Evolutionary conservation across 2,888 invertebrate genomes (phyloP), one percentile per base, ranked within the genome.

Genomic region (Caenorhabditis becei): DNA sequence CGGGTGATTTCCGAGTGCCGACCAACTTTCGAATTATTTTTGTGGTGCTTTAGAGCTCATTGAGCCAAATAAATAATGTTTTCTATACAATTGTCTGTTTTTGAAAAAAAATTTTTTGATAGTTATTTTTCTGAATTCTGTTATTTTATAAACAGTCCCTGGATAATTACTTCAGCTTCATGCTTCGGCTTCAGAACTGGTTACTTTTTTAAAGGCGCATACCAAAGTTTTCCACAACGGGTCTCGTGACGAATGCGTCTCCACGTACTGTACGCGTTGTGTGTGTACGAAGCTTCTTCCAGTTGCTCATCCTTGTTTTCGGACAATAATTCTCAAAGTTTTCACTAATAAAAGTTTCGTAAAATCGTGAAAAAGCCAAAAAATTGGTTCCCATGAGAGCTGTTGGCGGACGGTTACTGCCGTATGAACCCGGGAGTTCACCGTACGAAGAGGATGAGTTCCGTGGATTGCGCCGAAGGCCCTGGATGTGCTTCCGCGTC

Each of bases 391-490:
- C n/a, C n/a, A n/a, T 10, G 32, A 32, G 32, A 32, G 10, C 4
- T 0, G 53, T 77, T 1, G 77, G 77, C 8, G 77, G 77, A 1
- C 62, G 77, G 10, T 10, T 23, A 2, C 41, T 77, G 24, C 77
- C 77, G 23, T 63, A 28, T 23, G 24, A 18, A 2, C 23, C 62
- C 0, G 77, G 77, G 4, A n/a, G 8, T 2, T 5, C 37, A 20
- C 14, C 26, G 24, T 77, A 63, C 69, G 77, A 77, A 11, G 23
- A 56, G 0, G 77, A 77, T 41, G 56, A 28, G 32, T 77, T 32
- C 26, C 77, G 77, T 0, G 77, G 69, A 18, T 67, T 69, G 26
- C 32, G 77, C n/a, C 47, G 77, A 10, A 69, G 77, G 26, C 77
- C 77, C 5, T 77, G 77, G 77, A 63, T 69, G 63, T 47, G 26